Percentiles rank a stretch among this genome's conserved stretches.
phyloP scores from a whole-genome alignment of 2,888 invertebrate genomes.

The Drosophila borealis region DNA sequence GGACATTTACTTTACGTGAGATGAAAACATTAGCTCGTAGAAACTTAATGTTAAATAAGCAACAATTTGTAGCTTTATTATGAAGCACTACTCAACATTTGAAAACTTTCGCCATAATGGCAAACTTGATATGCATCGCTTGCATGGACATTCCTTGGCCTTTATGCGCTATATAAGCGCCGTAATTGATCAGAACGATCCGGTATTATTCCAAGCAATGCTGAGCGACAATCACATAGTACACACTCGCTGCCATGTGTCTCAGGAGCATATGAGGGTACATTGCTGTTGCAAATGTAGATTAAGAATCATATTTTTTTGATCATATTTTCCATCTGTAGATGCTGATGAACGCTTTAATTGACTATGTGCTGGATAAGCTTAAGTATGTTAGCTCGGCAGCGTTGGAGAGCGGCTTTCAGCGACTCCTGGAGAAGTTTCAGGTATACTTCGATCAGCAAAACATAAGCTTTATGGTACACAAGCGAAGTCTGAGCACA shows the following conservation, averaged over 20 bases:
- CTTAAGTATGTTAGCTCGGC: slow-evolving; percentile 53
- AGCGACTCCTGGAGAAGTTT: slow-evolving; percentile 52
- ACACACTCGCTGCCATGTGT: slow-evolving; percentile 43
- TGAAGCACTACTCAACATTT: slow-evolving; percentile 54
- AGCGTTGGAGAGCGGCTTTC: slow-evolving; percentile 59
- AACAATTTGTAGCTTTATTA: slow-evolving; percentile 61
- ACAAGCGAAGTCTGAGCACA: slow-evolving; percentile 2
- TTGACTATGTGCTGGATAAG: slow-evolving; percentile 42
- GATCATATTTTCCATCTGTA: neutral
- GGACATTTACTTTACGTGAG: slow-evolving; percentile 59
- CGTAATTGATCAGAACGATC: slow-evolving; percentile 71
- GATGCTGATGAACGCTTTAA: slow-evolving; percentile 41
- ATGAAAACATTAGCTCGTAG: accelerated
- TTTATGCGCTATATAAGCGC: slow-evolving; percentile 60
- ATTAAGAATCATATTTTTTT: neutral
- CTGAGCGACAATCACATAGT: slow-evolving; percentile 35
- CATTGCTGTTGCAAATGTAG: neutral
- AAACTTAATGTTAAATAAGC: neutral
- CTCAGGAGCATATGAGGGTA: slow-evolving; percentile 50
- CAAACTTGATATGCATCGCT: slow-evolving; percentile 51
- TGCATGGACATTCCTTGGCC: slow-evolving; percentile 64
- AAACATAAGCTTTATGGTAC: neutral
- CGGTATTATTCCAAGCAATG: slow-evolving; percentile 51
- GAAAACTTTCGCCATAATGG: slow-evolving; percentile 58
- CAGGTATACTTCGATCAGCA: slow-evolving; percentile 1